Evolutionary conservation across 1,140 invertebrate genomes (phyloP).

Genomic region (Zaprionus inermis): DNA sequence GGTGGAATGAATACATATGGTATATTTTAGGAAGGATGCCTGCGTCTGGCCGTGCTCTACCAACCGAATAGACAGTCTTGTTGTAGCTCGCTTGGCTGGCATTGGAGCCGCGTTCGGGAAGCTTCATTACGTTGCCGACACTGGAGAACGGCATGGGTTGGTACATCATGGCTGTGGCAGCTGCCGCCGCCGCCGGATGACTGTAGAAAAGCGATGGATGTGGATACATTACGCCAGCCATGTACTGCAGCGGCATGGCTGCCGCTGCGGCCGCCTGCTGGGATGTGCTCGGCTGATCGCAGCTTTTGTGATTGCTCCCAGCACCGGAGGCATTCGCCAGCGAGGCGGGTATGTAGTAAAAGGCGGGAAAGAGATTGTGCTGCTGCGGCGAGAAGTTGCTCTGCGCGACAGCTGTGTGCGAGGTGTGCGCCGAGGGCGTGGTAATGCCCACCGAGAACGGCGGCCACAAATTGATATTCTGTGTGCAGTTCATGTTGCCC

Average conservation of each 20-base stretch:
- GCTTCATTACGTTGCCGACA: slow-evolving; percentile 54
- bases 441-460: slow-evolving; percentile 86
- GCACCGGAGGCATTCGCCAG: slow-evolving; percentile 36
- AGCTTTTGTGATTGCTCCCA: slow-evolving; percentile 20
- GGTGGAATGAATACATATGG: no score
- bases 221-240: slow-evolving; percentile 86
- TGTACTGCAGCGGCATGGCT: slow-evolving; percentile 84
- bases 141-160: slow-evolving; percentile 76
- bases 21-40: no score
- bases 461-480: slow-evolving; percentile 86
- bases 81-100: slow-evolving; percentile 32
- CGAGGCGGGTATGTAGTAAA: slow-evolving; percentile 87
- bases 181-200: slow-evolving; percentile 72
- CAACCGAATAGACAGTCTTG: slow-evolving; percentile 60
- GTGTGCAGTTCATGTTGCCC: slow-evolving; percentile 42
- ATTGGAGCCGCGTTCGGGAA: slow-evolving; percentile 46
- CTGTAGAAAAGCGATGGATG: slow-evolving; percentile 81
- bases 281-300: slow-evolving; percentile 57
- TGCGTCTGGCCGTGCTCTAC: neutral
- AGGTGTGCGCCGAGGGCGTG: slow-evolving; percentile 73
- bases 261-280: slow-evolving; percentile 57
- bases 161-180: slow-evolving; percentile 77
- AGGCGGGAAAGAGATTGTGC: slow-evolving; percentile 72
- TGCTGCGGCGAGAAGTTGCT: slow-evolving; percentile 68
- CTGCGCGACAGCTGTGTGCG: slow-evolving; percentile 71